These are phyloP conservation scores for Oreochromis aureus DNA, from an alignment of 2,113 vertebrate species.

Conservation along the genomic window DNA sequence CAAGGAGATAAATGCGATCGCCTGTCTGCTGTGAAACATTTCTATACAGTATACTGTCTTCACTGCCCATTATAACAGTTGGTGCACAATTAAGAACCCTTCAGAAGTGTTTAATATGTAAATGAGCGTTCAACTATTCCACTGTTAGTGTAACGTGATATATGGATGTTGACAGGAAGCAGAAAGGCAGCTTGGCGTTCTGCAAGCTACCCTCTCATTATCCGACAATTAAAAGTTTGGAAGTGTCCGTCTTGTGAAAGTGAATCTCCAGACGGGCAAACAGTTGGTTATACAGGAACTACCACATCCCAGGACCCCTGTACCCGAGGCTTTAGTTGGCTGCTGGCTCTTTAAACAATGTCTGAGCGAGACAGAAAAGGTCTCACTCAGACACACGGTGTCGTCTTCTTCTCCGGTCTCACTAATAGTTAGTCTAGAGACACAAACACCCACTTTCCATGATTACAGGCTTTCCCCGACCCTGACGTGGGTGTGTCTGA, in stretches of 20 bases:
- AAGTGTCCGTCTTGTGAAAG: neutral
- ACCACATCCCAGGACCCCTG: neutral
- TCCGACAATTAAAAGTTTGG: neutral
- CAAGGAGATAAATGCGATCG: neutral
- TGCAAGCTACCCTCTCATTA: neutral
- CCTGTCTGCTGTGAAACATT: neutral
- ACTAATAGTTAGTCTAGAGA: slow-evolving; percentile 49
- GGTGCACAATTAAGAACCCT: neutral
- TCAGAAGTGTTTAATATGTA: neutral
- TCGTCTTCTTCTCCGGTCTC: slow-evolving; percentile 10
- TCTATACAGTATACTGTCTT: neutral
- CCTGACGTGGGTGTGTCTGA: slow-evolving; percentile 53
- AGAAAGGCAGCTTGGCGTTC: neutral
- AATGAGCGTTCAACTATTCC: neutral
- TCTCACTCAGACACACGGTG: neutral
- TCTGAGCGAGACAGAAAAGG: neutral
- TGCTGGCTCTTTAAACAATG: neutral
- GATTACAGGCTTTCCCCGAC: slow-evolving; percentile 49
- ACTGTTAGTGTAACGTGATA: neutral
- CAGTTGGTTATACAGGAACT: neutral
- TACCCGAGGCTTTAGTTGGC: neutral
- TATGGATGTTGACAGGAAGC: neutral
- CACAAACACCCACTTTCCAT: slow-evolving; percentile 63
- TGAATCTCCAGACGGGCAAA: neutral
- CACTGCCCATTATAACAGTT: neutral